Base-by-base conservation (phyloP, 1,140 invertebrate species). In the Lineus longissimus region DNA sequence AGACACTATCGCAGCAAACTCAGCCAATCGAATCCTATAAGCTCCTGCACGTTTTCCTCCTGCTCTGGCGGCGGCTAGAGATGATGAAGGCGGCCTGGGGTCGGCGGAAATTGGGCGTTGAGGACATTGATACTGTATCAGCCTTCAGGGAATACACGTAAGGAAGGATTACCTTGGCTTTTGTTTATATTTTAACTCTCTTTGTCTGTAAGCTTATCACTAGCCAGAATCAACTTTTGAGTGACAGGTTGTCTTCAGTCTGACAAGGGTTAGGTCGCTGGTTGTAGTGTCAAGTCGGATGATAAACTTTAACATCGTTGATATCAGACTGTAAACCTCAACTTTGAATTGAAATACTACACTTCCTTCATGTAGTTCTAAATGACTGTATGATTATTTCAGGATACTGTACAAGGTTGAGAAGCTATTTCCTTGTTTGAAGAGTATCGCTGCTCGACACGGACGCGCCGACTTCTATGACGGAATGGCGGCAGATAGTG, bases 21-120 rank as follows among this genome's bases (percentile, higher is more conserved):
- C 70, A 81, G 61, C 76, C 78, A 29, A 65, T 80, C 31, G 74
- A 79, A 45, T 65, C 77, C 1, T 81, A 80, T 60, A 61, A 69
- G 29, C 70, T 79, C 29, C 71, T 81, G n/a, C 75, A 71, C 56
- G 74, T 72, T 43, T 82, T 80, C 70, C 68, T 82, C 25, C 57
- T 76, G 40, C 67, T 80, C 9, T 82, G 79, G 79, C 80, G 81
- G 67, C 73, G 76, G 58, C 61, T 80, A 22, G 77, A 81, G 64
- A 67, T 75, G 41, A 36, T 76, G 0, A 81, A 80, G 56, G 43
- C 65, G 23, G 76, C 79, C 64, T 82, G 80, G 80, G 75, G 76
- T 2, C 59, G 65, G 29, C 64, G 73, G 7, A 73, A 71, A 47
- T 71, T 82, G 0, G 54, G 58, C n/a, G 67, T 77, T 15, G 71